Conservation (phyloP, 1,140 invertebrate genomes). For the Parapsyche elsis region DNA sequence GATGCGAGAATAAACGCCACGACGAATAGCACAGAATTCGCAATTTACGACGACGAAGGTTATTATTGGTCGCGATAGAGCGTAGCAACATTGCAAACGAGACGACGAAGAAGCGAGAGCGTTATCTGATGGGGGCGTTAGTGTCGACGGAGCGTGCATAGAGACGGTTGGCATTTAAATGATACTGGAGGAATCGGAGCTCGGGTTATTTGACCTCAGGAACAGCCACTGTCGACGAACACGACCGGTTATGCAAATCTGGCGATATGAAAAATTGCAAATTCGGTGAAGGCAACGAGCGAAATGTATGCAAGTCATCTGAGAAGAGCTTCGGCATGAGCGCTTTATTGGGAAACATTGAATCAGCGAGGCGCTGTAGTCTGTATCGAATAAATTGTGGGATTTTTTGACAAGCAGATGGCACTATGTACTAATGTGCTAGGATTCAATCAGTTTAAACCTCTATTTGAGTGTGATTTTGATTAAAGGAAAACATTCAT, state of each 20-base stretch:
- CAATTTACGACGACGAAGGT: slow-evolving; percentile 27
- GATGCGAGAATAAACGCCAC: slow-evolving; percentile 3
- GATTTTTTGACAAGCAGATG: too few species aligned
- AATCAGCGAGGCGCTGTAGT: too few species aligned
- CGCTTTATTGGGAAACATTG: too few species aligned
- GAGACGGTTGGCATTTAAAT: slow-evolving; percentile 24
- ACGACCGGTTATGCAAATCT: slow-evolving; percentile 45
- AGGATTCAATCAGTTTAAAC: too few species aligned
- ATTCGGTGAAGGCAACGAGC: background rate
- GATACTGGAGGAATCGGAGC: slow-evolving; percentile 26
- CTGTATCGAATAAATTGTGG: too few species aligned
- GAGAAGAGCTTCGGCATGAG: background rate
- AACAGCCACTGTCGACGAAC: background rate
- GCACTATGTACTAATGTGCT: too few species aligned
- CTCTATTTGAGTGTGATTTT: too few species aligned
- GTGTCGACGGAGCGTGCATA: background rate
- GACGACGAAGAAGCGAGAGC: background rate
- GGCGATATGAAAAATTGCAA: slow-evolving; percentile 44
- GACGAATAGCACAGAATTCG: background rate
- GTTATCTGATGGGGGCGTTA: slow-evolving; percentile 12
- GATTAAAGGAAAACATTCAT: too few species aligned
- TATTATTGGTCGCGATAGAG: slow-evolving; percentile 13
- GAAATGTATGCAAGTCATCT: background rate
- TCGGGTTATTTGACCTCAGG: slow-evolving; percentile 27
- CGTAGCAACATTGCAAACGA: too few species aligned